These are phyloP conservation scores for Dasypogon diadema DNA, from an alignment of 2,888 invertebrate species.

Conservation along the genomic window DNA sequence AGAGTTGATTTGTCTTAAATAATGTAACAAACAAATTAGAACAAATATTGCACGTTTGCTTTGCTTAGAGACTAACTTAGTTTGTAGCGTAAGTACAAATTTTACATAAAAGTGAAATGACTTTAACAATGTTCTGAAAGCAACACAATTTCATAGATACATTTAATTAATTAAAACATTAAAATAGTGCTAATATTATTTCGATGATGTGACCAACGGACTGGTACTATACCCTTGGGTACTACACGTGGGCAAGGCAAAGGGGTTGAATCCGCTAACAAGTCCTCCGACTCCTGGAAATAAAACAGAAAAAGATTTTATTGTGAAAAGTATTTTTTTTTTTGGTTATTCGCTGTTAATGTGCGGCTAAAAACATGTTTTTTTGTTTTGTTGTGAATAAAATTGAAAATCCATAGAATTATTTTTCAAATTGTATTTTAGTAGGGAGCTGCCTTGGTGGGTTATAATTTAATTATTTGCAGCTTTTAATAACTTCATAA, in stretches of 20 bases:
- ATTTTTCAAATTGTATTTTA: too few species aligned
- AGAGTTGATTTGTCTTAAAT: constrained; percentile 40
- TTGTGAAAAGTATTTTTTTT: constrained; percentile 16
- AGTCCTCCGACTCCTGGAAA: constrained; percentile 80
- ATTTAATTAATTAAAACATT: constrained; percentile 46
- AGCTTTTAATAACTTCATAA: too few species aligned
- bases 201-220: constrained; percentile 82
- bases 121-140: constrained; percentile 31
- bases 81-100: constrained; percentile 43
- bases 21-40: constrained; percentile 42
- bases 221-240: constrained; percentile 84
- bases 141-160: constrained; percentile 42
- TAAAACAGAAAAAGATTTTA: constrained; percentile 27
- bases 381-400: constrained; percentile 1
- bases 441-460: too few species aligned
- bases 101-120: constrained; percentile 35
- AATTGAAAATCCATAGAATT: too few species aligned
- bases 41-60: constrained; percentile 47
- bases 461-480: too few species aligned
- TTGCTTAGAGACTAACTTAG: constrained; percentile 35
- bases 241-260: constrained; percentile 90
- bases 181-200: constrained; percentile 71
- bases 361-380: constrained; percentile 10
- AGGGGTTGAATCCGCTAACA: constrained; percentile 92
- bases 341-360: not conserved